Evolutionary conservation across 2,888 invertebrate species (phyloP).

Genomic region (Hesperia comma): DNA sequence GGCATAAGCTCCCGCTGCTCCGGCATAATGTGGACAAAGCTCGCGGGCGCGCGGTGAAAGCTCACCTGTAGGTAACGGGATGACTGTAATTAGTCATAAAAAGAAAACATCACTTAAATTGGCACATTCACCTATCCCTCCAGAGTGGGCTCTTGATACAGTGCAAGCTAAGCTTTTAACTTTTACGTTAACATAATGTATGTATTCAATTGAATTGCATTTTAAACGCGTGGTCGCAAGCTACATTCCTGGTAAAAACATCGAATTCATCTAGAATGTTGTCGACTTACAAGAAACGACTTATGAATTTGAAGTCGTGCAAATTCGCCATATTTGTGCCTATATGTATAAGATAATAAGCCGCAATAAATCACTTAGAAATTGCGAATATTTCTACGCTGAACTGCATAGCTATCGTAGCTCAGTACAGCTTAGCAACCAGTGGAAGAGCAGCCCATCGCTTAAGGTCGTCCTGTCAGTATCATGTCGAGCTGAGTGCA

Average conservation of each 20-base stretch:
- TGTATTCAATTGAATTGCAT: too few species aligned
- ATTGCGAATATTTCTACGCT: too few species aligned
- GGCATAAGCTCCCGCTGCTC: not conserved
- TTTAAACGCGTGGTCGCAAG: too few species aligned
- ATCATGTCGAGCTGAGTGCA: conserved; percentile 30
- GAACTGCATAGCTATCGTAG: too few species aligned
- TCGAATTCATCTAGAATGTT: too few species aligned
- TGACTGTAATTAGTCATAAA: conserved; percentile 28
- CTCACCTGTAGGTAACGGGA: conserved; percentile 47
- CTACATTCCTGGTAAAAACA: too few species aligned
- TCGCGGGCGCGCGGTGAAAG: conserved; percentile 34
- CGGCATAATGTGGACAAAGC: conserved; percentile 5
- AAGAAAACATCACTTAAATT: conserved; percentile 28
- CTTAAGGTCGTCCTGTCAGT: conserved; percentile 22
- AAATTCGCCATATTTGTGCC: too few species aligned
- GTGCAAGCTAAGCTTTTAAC: not conserved
- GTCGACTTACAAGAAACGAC: too few species aligned
- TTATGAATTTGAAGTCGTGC: too few species aligned
- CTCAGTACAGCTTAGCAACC: not conserved
- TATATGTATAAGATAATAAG: too few species aligned
- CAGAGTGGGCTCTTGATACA: not conserved
- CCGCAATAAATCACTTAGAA: too few species aligned
- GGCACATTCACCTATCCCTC: conserved; percentile 31
- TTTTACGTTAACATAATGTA: not conserved
- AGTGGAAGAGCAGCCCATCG: not conserved